Evolutionary conservation across 2,797 vertebrate species (phyloP).

Genomic region (Microchirus variegatus): DNA sequence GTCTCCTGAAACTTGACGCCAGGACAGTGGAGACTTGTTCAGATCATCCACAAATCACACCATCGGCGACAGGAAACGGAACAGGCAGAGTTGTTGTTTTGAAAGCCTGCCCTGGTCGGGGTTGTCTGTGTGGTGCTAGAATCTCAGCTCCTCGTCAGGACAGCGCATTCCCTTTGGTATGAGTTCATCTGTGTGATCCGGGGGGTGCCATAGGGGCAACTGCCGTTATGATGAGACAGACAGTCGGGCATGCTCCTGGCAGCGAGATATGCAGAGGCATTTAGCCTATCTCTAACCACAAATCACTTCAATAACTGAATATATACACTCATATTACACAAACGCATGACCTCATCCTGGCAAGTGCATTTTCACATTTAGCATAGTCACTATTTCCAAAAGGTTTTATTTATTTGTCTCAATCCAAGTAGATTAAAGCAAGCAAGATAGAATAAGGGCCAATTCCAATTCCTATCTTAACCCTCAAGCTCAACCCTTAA

Average conservation of each 20-base stretch:
- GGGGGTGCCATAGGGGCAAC: constrained; percentile 64
- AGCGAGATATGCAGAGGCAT: constrained; percentile 49
- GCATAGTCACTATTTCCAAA: too few species aligned
- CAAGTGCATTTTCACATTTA: background rate
- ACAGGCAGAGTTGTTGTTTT: constrained; percentile 62
- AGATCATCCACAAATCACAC: constrained; percentile 49
- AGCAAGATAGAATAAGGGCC: too few species aligned
- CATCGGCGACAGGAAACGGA: constrained; percentile 61
- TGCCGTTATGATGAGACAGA: constrained; percentile 39
- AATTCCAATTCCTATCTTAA: too few species aligned
- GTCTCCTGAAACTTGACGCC: constrained; percentile 37
- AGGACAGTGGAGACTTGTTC: constrained; percentile 38
- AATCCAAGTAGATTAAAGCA: too few species aligned
- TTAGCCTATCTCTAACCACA: constrained; percentile 31
- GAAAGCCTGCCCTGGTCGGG: constrained; percentile 57
- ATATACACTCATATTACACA: constrained; percentile 30
- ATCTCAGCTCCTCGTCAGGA: constrained; percentile 60
- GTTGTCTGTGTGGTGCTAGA: constrained; percentile 63
- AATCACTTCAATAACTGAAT: constrained; percentile 31
- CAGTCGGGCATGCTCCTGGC: constrained; percentile 42
- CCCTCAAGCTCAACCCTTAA: too few species aligned
- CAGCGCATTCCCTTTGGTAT: constrained; percentile 76
- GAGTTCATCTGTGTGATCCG: constrained; percentile 66
- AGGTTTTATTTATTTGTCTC: too few species aligned
- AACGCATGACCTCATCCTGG: constrained; percentile 26